These are phyloP conservation scores for Verasper variegatus DNA, from an alignment of 2,113 vertebrate genomes.

Conservation along the genomic window DNA sequence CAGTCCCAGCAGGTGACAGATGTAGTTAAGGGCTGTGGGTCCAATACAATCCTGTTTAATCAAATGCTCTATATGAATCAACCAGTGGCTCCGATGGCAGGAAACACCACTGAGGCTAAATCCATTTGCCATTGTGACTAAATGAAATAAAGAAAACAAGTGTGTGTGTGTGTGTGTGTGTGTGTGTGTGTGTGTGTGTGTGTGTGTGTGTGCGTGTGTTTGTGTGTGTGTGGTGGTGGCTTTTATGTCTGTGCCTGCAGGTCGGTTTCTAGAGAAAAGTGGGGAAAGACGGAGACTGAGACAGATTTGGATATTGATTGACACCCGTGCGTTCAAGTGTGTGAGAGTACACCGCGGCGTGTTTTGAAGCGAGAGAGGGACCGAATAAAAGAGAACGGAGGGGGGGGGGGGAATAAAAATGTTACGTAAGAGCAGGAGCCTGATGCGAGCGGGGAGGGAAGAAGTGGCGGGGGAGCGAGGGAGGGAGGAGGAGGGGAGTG, in stretches of 20 bases:
- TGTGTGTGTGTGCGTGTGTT: neutral
- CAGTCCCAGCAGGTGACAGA: slow-evolving; percentile 42
- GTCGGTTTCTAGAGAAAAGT: slow-evolving; percentile 3
- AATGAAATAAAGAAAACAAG: slow-evolving; percentile 11
- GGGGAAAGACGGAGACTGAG: slow-evolving; percentile 1
- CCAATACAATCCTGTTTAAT: slow-evolving; percentile 37
- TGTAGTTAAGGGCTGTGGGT: slow-evolving; percentile 29
- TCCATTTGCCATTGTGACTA: neutral
- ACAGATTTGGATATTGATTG: slow-evolving; percentile 17
- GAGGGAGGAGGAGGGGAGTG: slow-evolving; percentile 1
- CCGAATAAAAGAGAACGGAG: slow-evolving; percentile 5
- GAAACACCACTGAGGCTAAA: slow-evolving; percentile 13
- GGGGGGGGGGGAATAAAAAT: slow-evolving; percentile 16
- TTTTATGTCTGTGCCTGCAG: slow-evolving; percentile 8
- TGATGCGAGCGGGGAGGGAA: slow-evolving; percentile 38
- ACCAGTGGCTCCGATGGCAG: slow-evolving; percentile 8
- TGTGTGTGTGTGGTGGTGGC: neutral
- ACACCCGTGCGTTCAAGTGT: neutral
- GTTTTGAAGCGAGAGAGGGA: slow-evolving; percentile 37
- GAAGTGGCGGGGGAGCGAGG: neutral
- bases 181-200: neutral
- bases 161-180: neutral
- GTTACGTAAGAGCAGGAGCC: slow-evolving; percentile 56
- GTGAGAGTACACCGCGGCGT: slow-evolving; percentile 4
- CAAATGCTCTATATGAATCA: slow-evolving; percentile 37